phyloP scores from a whole-genome alignment of 2,797 vertebrate species.

The Scomberomorus guttatus region DNA sequence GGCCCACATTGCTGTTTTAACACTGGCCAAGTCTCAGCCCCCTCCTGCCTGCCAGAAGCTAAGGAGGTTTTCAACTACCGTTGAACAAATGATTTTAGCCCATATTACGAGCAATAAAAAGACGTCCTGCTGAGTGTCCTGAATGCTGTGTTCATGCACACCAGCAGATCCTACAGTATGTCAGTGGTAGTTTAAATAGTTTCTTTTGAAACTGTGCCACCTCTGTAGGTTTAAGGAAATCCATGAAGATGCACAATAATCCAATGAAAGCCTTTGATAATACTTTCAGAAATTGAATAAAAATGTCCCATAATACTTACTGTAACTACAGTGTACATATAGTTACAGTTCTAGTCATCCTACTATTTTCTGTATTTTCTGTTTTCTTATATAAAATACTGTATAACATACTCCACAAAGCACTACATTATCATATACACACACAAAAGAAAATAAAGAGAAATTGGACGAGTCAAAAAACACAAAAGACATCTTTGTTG shows the following conservation, averaged over 20 bases:
- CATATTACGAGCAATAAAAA: slow-evolving; percentile 74
- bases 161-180: slow-evolving; percentile 43
- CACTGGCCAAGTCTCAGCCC: slow-evolving; percentile 80
- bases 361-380: neutral
- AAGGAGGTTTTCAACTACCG: slow-evolving; percentile 82
- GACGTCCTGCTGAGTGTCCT: slow-evolving; percentile 65
- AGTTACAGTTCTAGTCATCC: neutral
- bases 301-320: slow-evolving; percentile 10
- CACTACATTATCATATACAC: neutral
- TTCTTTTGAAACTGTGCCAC: slow-evolving; percentile 3
- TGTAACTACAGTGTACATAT: neutral
- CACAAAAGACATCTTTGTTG: neutral
- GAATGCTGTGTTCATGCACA: slow-evolving; percentile 48
- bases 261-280: slow-evolving; percentile 8
- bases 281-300: neutral
- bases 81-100: slow-evolving; percentile 81
- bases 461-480: neutral
- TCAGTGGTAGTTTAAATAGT: slow-evolving; percentile 10
- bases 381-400: neutral
- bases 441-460: neutral
- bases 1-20: slow-evolving; percentile 84
- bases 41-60: slow-evolving; percentile 72
- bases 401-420: neutral
- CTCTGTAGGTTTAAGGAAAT: slow-evolving; percentile 16
- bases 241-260: slow-evolving; percentile 14